phyloP scores from a whole-genome alignment of 1,140 invertebrate genomes.

The Maniola jurtina region DNA sequence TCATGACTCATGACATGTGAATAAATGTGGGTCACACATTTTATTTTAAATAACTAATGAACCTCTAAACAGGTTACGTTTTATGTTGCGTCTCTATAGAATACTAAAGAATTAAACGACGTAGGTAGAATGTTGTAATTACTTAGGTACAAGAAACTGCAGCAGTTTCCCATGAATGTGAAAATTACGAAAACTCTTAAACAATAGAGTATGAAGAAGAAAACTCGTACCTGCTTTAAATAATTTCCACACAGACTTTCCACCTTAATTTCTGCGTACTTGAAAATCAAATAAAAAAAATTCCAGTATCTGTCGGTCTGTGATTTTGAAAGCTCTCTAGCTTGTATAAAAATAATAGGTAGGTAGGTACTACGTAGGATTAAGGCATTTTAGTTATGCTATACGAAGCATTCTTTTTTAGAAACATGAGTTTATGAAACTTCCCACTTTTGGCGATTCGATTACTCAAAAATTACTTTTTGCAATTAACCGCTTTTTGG shows the following conservation, averaged over 20 bases:
- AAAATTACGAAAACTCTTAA: constrained; percentile 2
- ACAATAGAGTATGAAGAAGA: constrained; percentile 2
- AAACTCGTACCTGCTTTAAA: neutral
- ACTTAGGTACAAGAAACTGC: neutral
- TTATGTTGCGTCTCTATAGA: neutral
- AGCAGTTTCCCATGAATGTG: neutral
- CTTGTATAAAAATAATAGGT: too few relatives aligned
- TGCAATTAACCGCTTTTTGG: too few relatives aligned
- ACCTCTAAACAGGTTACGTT: neutral
- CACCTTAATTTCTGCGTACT: neutral
- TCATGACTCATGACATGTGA: neutral
- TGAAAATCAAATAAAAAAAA: too few relatives aligned
- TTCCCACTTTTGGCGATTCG: too few relatives aligned
- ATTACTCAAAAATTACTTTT: too few relatives aligned
- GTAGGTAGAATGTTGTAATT: neutral
- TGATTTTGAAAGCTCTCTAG: too few relatives aligned
- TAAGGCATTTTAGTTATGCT: too few relatives aligned
- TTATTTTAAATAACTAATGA: neutral
- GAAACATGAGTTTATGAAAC: too few relatives aligned
- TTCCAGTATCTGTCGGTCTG: too few relatives aligned
- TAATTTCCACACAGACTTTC: neutral
- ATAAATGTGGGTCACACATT: neutral
- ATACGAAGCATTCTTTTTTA: too few relatives aligned
- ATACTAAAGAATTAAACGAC: neutral
- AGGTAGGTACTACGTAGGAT: too few relatives aligned